Base-by-base conservation (phyloP, 1,140 invertebrate genomes). In the Globodera rostochiensis region DNA sequence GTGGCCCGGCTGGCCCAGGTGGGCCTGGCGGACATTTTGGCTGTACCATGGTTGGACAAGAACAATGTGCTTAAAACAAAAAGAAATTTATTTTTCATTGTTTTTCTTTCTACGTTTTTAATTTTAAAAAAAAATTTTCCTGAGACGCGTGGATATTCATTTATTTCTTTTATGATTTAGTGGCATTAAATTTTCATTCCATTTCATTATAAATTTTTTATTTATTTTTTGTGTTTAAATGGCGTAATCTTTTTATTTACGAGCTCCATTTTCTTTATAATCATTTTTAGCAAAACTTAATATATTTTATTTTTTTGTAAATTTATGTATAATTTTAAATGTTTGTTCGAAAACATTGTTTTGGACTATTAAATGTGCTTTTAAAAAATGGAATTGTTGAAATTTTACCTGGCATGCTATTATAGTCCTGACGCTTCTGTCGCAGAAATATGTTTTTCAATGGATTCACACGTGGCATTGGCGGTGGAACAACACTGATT, bases 391-490 rank as follows among this genome's bases (percentile, higher is more conserved):
- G 6, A 0, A 73, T 13, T n/a, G 4, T 19, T 19, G 19, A 19
- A 64, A 1, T 6, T 64, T 64, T 64, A 64, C 57, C 57, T 19
- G 57, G 57, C 57, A 64, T 64, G 4, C 1, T 15, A 15, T 19
- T 19, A 64, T 64, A 64, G 5, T 64, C 57, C 46, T 74, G 74
- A 49, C 83, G 73, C 53, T 86, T 82, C n/a, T 46, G 73, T 46
- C 85, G 79, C 79, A 85, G 85, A 77, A 84, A 78, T 6, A 64
- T 64, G 70, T 50, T 70, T 70, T 84, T 74, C 67, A 82, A 80
- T 6, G 86, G 86, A 50, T 84, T 82, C 25, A 85, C 76, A 6
- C 80, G 70, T 4, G 74, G 83, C 50, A 74, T 82, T 13, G 79
- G 73, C 53, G 73, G 84, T 69, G 79, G 84, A 45, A 79, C 87